phyloP scores from a whole-genome alignment of 2,797 vertebrate species.

The Presbytis comata region DNA sequence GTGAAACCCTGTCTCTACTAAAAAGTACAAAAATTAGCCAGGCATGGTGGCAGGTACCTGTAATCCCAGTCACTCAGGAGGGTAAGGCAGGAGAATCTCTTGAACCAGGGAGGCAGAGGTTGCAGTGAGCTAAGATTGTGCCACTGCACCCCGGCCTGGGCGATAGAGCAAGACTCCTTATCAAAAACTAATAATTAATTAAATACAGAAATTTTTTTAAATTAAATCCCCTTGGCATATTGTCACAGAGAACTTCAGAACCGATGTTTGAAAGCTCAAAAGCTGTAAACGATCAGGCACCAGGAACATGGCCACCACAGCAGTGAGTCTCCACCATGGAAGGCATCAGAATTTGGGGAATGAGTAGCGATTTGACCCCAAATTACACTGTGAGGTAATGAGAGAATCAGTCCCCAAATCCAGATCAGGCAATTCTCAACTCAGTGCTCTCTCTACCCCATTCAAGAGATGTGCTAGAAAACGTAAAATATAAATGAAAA shows the following conservation, averaged over 20 bases:
- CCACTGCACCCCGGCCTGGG: no score
- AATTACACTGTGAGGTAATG: neutral
- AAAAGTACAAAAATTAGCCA: no score
- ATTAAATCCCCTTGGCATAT: neutral
- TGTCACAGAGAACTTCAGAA: slow-evolving; percentile 4
- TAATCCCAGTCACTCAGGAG: no score
- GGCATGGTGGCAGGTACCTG: no score
- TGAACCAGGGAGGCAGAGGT: no score
- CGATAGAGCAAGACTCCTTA: no score
- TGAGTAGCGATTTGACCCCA: neutral
- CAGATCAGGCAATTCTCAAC: neutral
- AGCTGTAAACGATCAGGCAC: neutral
- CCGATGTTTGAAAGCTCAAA: neutral
- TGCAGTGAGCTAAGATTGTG: no score
- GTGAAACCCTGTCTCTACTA: no score
- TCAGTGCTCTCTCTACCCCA: neutral
- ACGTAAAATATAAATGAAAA: neutral
- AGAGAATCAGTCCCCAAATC: neutral
- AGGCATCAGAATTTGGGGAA: neutral
- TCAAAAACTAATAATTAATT: neutral
- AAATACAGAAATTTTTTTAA: neutral
- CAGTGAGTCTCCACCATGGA: neutral
- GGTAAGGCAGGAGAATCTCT: no score
- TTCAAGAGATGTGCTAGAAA: neutral
- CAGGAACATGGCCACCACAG: neutral